phyloP scores from a whole-genome alignment of 1,140 invertebrate genomes.

The Monomorium pharaonis region DNA sequence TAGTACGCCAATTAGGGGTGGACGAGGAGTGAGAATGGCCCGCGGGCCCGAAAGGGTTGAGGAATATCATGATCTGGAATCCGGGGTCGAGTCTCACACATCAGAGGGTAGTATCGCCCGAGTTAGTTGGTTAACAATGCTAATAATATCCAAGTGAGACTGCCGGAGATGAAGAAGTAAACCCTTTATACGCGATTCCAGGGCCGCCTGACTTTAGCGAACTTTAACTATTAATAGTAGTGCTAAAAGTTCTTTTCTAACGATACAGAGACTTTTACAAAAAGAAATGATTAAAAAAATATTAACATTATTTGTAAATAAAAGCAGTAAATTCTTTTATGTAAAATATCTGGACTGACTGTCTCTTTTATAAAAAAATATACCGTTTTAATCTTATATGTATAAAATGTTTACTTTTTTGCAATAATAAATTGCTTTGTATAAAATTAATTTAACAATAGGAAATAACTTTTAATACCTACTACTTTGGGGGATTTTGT shows the following conservation, averaged over 20 bases:
- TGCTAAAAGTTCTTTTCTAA: neutral
- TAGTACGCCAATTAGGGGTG: constrained; percentile 80
- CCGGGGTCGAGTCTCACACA: constrained; percentile 75
- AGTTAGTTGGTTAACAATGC: constrained; percentile 84
- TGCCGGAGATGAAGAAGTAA: constrained; percentile 59
- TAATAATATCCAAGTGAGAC: constrained; percentile 81
- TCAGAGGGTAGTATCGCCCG: constrained; percentile 77
- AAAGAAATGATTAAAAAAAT: neutral
- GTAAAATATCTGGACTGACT: neutral
- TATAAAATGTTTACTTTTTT: neutral
- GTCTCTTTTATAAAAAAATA: neutral
- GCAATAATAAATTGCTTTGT: neutral
- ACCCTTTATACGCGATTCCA: constrained; percentile 70
- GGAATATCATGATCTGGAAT: constrained; percentile 74
- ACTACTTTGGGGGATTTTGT: neutral
- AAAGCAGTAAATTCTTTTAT: neutral
- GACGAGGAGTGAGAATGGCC: constrained; percentile 74
- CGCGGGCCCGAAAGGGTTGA: constrained; percentile 76
- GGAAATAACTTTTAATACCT: neutral
- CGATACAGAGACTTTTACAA: neutral
- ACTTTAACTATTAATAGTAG: neutral
- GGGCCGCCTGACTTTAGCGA: neutral
- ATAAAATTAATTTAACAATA: neutral
- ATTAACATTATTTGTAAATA: neutral
- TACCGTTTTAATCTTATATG: neutral